Percentiles rank a stretch among this genome's conserved stretches.
phyloP scores from a whole-genome alignment of 1,140 invertebrate genomes.

The Cydia strobilella region DNA sequence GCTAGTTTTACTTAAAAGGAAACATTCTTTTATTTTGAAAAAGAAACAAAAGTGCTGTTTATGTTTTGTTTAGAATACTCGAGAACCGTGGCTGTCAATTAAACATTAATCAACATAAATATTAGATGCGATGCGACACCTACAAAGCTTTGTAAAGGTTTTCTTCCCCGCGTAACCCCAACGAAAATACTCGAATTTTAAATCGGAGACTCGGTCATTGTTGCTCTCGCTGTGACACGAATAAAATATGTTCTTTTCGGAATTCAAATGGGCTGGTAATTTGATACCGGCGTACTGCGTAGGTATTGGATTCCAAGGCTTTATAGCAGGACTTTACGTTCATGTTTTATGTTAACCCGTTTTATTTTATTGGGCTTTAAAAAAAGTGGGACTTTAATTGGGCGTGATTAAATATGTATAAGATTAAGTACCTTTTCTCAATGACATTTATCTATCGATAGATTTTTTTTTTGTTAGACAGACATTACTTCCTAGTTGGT shows the following conservation, averaged over 20 bases:
- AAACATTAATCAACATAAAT: background rate
- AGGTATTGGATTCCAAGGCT: slow-evolving; percentile 18
- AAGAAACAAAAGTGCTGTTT: no score
- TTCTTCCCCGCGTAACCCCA: background rate
- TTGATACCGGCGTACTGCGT: background rate
- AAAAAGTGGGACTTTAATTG: background rate
- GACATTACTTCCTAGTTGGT: no score
- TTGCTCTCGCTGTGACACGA: slow-evolving; percentile 6
- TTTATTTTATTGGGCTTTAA: background rate
- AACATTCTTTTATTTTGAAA: no score
- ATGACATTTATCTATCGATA: no score
- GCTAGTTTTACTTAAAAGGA: no score
- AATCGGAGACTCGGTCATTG: background rate
- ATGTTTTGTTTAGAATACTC: background rate
- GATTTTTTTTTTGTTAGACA: no score
- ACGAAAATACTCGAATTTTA: background rate
- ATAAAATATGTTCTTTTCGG: slow-evolving; percentile 29
- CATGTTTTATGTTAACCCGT: background rate
- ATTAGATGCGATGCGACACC: background rate
- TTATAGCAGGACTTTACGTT: background rate
- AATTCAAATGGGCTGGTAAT: slow-evolving; percentile 25
- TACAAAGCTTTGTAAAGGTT: background rate
- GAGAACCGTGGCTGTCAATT: background rate
- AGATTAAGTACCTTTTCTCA: no score
- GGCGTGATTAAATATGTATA: no score